Evolutionary conservation across 2,797 vertebrate genomes (phyloP), one percentile per base, ranked within the genome.

Genomic region (Salmo trutta): DNA sequence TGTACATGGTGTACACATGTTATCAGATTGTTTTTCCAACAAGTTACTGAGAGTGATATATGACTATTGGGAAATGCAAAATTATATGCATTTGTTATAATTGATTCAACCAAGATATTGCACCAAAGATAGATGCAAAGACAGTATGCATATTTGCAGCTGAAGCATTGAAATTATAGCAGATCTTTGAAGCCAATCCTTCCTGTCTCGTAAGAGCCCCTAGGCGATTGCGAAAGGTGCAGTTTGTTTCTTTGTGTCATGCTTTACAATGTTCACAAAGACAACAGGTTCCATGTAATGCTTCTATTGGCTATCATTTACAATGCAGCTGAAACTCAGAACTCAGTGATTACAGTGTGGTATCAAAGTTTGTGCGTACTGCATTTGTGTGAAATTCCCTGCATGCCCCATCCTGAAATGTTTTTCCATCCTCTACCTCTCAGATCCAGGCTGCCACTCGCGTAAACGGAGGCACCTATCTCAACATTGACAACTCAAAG

Each of bases 401-500:
- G 29, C 24, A 29, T 56, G 52, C 2, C 16, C 14, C 17, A 31
- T 33, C 14, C 5, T 31, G 27, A 73, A 73, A 56, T 17, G 14
- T 1, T 62, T 70, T 77, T 4, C 6, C 77, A 73, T 19, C 69
- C 8, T 53, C 73, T 1, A 51, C 21, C 5, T 51, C 12, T 16
- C 90, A 96, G 95, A 94, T 96, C 6, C 82, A 94, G 82, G 84
- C 1, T 0, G 91, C 93, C 36, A 86, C 88, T 14, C 85, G 76
- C 0, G 79, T 83, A 14, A 96, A 95, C 0, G 91, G 93, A 1
- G 85, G 82, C 62, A 47, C 94, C 47, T 83, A 94, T 31, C 90
- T 95, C 56, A 91, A 89, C 92, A 92, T 95, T 0, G 94, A 95
- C 80, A 95, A 95, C 0, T 93, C 95, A 31, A 89, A 85, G 15